These are phyloP conservation scores for Schizopygopsis pylzovi DNA, from an alignment of 2,797 vertebrate genomes.

Conservation along the genomic window DNA sequence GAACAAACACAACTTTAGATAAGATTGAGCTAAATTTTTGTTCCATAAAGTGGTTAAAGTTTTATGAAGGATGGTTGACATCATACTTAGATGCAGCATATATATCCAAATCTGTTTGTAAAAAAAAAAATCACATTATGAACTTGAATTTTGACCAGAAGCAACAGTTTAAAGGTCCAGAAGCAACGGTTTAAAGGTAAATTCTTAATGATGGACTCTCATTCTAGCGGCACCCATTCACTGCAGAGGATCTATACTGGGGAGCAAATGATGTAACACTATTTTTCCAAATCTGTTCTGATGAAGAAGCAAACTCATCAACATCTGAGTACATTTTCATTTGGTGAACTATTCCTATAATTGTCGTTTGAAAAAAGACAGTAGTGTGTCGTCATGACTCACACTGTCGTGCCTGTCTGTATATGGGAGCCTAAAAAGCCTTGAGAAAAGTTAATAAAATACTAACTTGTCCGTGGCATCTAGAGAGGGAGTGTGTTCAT, in stretches of 20 bases:
- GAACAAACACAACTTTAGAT: not conserved
- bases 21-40: not conserved
- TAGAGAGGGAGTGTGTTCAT: not conserved
- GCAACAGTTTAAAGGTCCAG: not conserved
- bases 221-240: not conserved
- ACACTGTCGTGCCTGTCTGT: not conserved
- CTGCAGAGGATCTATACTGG: not conserved
- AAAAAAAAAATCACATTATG: not conserved
- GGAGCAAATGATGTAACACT: not conserved
- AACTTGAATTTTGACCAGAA: not conserved
- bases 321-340: not conserved
- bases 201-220: not conserved
- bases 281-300: not conserved
- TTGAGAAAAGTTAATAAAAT: not conserved
- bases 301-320: not conserved
- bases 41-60: not conserved
- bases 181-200: not conserved
- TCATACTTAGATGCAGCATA: constrained; percentile 1
- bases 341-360: not conserved
- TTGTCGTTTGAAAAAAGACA: not conserved
- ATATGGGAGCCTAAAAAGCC: not conserved
- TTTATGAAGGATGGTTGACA: constrained; percentile 7
- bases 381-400: not conserved
- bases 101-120: not conserved
- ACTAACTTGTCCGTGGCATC: constrained; percentile 2